phyloP scores from a whole-genome alignment of 2,888 invertebrate genomes.

The Drosophila fungiperda region DNA sequence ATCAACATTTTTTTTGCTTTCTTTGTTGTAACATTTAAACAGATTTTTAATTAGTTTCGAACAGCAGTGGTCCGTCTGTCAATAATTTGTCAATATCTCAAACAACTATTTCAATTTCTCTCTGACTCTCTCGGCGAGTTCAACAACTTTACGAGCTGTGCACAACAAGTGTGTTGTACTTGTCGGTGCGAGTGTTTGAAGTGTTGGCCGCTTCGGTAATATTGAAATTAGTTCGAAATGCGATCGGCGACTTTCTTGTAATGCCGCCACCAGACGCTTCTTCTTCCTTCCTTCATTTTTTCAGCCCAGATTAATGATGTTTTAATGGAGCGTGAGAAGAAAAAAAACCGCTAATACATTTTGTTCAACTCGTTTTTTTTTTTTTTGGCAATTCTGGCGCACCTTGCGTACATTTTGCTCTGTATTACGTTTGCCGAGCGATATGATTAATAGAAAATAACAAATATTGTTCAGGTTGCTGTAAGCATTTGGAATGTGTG shows the following conservation, averaged over 20 bases:
- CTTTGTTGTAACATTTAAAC: conserved; percentile 58
- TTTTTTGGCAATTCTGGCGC: conserved; percentile 51
- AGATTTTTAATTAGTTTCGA: conserved; percentile 79
- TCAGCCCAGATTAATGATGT: conserved; percentile 67
- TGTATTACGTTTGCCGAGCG: conserved; percentile 37
- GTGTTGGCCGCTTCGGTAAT: conserved; percentile 53
- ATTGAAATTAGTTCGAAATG: conserved; percentile 69
- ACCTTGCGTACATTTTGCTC: conserved; percentile 53
- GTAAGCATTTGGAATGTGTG: conserved; percentile 14
- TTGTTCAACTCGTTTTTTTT: conserved; percentile 1
- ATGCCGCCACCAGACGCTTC: conserved; percentile 44
- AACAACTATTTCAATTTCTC: conserved; percentile 56
- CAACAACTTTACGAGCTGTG: conserved; percentile 51
- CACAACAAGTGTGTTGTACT: conserved; percentile 52
- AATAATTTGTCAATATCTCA: conserved; percentile 71
- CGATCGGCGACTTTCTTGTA: conserved; percentile 55
- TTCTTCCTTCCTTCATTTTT: conserved; percentile 32
- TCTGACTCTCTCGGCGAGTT: conserved; percentile 26
- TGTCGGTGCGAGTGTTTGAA: conserved; percentile 56
- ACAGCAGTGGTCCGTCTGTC: conserved; percentile 70
- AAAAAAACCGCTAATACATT: conserved; percentile 34
- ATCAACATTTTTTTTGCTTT: conserved; percentile 35
- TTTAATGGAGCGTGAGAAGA: conserved; percentile 76
- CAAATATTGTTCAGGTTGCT: conserved; percentile 43
- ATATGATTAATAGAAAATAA: conserved; percentile 64